These are phyloP conservation scores for Nesometra sesokonis DNA, from an alignment of 35 echinoderm and acorn worm species.

Conservation along the genomic window DNA sequence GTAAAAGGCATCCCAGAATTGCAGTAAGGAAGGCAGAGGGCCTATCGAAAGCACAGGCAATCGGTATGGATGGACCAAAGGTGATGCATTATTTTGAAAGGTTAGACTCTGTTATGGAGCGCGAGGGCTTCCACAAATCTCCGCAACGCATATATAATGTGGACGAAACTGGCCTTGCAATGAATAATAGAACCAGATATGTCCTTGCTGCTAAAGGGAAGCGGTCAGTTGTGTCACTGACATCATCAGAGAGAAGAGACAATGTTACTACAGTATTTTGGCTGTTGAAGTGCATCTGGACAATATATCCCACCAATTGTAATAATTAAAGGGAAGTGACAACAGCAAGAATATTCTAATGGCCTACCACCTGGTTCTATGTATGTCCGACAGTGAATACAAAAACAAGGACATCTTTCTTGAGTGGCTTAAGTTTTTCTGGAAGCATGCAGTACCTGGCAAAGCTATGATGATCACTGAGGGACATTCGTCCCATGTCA, in stretches of 20 bases:
- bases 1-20: slow-evolving; percentile 1
- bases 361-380: slow-evolving; percentile 32
- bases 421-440: slow-evolving; percentile 29
- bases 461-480: slow-evolving; percentile 10
- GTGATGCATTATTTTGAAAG: not conserved
- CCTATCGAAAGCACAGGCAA: slow-evolving; percentile 19
- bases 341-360: slow-evolving; percentile 2
- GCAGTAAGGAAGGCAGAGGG: slow-evolving; percentile 25
- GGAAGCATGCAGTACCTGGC: not conserved
- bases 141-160: slow-evolving; percentile 19
- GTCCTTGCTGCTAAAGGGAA: too few species aligned
- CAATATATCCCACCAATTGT: slow-evolving; percentile 19
- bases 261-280: too few species aligned
- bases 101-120: slow-evolving; percentile 1
- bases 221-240: too few species aligned
- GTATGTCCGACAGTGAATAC: slow-evolving; percentile 19
- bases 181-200: too few species aligned
- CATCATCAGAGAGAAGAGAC: too few species aligned
- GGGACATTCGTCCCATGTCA: slow-evolving; percentile 23
- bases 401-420: slow-evolving; percentile 31
- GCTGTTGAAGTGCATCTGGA: too few species aligned
- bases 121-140: not conserved
- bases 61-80: slow-evolving; percentile 10
- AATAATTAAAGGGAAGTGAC: slow-evolving; percentile 37
- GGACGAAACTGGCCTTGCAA: slow-evolving; percentile 33